Conservation (phyloP, 2,888 invertebrate genomes). For the Fragum fragum region DNA sequence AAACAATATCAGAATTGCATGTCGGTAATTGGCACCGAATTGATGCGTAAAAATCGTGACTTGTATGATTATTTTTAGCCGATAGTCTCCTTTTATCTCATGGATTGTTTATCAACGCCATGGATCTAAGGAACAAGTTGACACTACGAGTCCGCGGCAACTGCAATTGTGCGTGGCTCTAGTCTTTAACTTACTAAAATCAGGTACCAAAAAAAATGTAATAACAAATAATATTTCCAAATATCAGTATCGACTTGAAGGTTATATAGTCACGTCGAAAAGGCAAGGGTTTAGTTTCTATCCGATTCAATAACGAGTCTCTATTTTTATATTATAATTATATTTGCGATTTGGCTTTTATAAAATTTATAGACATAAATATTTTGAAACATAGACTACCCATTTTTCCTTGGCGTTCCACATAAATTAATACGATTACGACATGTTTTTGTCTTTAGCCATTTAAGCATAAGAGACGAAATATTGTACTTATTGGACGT, state of each 20-base stretch:
- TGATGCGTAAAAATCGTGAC: constrained; percentile 20
- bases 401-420: not conserved
- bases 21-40: constrained; percentile 16
- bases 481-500: constrained; percentile 21
- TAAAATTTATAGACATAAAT: not conserved
- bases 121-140: constrained; percentile 13
- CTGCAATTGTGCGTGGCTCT: not conserved
- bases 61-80: constrained; percentile 16
- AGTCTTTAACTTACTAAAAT: no score
- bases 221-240: no score
- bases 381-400: constrained; percentile 29
- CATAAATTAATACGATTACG: constrained; percentile 63
- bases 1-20: not conserved
- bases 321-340: no score
- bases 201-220: no score
- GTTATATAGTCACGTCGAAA: no score
- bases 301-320: no score
- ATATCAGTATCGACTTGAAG: no score
- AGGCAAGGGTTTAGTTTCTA: no score
- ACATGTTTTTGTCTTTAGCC: constrained; percentile 57
- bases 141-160: constrained; percentile 1
- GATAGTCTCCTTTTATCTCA: constrained; percentile 3
- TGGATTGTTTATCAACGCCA: not conserved
- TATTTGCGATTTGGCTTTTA: no score
- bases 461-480: constrained; percentile 57